Evolutionary conservation across 2,797 vertebrate genomes (phyloP).

Genomic region (Euphonia xanthogaster): DNA sequence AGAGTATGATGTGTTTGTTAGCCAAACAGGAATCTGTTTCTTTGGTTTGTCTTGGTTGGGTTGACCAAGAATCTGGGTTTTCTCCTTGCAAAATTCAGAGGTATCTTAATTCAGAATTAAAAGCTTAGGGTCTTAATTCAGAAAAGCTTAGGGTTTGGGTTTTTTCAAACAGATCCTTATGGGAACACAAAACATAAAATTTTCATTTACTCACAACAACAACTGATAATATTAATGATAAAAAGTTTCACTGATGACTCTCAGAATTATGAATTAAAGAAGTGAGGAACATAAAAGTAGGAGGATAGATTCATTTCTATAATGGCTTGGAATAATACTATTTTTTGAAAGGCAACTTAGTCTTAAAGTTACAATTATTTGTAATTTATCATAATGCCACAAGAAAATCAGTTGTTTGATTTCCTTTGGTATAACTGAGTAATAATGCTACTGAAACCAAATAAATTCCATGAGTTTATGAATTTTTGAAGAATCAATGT

Average conservation of each 20-base stretch:
- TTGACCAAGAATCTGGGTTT: not conserved
- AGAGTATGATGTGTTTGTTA: accelerated
- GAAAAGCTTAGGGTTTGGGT: accelerated
- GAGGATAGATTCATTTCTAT: not conserved
- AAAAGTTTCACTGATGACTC: not conserved
- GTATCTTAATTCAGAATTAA: not conserved
- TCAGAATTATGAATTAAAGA: not conserved
- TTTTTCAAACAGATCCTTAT: not conserved
- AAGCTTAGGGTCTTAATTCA: accelerated
- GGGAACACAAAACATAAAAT: not conserved
- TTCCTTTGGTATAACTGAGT: not conserved
- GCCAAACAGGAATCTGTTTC: not conserved
- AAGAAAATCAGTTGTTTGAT: not conserved
- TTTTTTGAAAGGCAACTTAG: not conserved
- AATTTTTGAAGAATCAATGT: not conserved
- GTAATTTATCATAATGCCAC: not conserved
- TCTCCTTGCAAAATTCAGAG: not conserved
- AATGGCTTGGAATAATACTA: not conserved
- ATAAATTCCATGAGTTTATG: not conserved
- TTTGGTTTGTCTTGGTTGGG: not conserved
- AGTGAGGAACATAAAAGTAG: not conserved
- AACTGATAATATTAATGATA: not conserved
- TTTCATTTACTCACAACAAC: not conserved
- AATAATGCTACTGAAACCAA: not conserved
- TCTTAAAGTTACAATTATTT: not conserved